Percentiles rank a stretch among this genome's conserved stretches.
phyloP scores from a whole-genome alignment of 2,888 invertebrate genomes.

The Tiphia femorata region DNA sequence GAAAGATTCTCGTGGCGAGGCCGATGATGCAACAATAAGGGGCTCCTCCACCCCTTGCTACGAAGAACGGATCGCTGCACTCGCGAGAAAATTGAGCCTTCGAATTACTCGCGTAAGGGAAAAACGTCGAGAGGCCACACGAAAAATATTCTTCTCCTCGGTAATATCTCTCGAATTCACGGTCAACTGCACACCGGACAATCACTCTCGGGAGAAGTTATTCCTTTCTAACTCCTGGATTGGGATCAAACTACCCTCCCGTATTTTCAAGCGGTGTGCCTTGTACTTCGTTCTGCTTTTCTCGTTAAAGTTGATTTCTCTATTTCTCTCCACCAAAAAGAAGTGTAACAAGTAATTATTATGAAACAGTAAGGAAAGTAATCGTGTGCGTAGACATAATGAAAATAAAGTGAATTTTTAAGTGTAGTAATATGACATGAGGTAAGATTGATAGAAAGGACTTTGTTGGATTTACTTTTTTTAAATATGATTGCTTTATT shows the following conservation, averaged over 20 bases:
- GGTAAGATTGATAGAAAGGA: no score
- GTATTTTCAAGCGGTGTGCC: slow-evolving; percentile 25
- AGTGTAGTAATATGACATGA: no score
- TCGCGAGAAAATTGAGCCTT: background rate
- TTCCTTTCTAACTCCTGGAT: slow-evolving; percentile 47
- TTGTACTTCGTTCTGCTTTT: slow-evolving; percentile 1
- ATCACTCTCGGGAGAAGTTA: slow-evolving; percentile 44
- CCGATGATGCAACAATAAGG: no score
- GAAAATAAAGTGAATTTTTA: no score
- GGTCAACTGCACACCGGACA: slow-evolving; percentile 53
- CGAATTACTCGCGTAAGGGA: background rate
- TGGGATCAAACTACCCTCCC: slow-evolving; percentile 32
- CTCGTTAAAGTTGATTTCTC: slow-evolving; percentile 1
- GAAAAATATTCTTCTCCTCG: background rate
- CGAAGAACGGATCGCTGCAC: background rate
- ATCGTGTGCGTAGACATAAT: no score
- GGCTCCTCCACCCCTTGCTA: no score
- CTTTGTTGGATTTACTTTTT: no score
- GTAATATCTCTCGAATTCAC: slow-evolving; percentile 38
- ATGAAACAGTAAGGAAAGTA: no score
- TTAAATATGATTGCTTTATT: no score
- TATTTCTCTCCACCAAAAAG: background rate
- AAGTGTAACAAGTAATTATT: no score
- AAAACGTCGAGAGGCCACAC: background rate
- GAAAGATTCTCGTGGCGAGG: no score